Evolutionary conservation across 2,113 vertebrate genomes (phyloP), one percentile per base, ranked within the genome.

Genomic region (Myiozetetes cayanensis): DNA sequence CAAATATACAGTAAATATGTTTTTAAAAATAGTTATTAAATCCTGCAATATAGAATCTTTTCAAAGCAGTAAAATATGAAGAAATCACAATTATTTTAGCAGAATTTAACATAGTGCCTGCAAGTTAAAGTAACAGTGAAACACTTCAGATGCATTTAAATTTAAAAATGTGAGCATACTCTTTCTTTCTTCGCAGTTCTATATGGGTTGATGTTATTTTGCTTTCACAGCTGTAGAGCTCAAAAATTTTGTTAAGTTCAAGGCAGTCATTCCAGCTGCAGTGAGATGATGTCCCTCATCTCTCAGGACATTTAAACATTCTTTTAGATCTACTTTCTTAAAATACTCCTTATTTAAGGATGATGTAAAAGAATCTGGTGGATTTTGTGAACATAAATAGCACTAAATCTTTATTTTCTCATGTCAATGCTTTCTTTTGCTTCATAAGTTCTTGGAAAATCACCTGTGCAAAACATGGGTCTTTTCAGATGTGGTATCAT

Each of bases 391-490:
- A 67, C 4, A 15, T 85, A 33, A 85, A 74, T n/a, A 44, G 4
- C 5, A 37, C 2, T 65, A 35, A 71, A 81, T 23, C 0, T 0
- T 44, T 58, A 8, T 68, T 53, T 87, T 28, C 13, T 31, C 20
- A 6, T n/a, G 28, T 44, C 14, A 21, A 2, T 56, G 22, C 8
- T 85, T 89, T 75, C n/a, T 87, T 72, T 37, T 22, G 50, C 28
- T 44, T 15, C 3, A 66, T 86, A 39, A 82, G 43, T 13, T 76
- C 13, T 23, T 61, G 73, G 65, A 80, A 66, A 35, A 53, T 77
- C 10, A 53, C 15, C 23, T 50, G 5, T 73, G 39, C 22, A 91
- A 89, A 91, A 43, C 0, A 5, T 10, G 4, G 3, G 30, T 56
- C 50, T 72, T 76, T 47, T 33, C 1, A 0, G 33, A 8, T 49